A percentile compares a stretch with the other conserved stretches of the same genome.
These are phyloP conservation scores for Acanthosepion lycidas DNA, from an alignment of 2,888 invertebrate species.

Conservation along the genomic window DNA sequence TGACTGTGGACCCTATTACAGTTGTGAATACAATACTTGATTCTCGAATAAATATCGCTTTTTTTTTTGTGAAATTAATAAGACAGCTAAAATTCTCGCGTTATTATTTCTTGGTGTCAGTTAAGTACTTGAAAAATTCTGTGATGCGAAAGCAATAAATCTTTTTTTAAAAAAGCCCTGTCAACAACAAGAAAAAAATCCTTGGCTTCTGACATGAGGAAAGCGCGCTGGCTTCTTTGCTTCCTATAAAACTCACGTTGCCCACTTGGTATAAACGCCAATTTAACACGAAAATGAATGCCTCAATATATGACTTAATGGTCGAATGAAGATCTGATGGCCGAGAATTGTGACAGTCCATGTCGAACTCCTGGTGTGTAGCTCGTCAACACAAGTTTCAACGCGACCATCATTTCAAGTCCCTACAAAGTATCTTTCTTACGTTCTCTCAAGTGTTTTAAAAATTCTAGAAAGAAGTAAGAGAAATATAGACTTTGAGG, in stretches of 20 bases:
- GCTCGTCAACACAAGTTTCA: not conserved
- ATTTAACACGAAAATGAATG: not conserved
- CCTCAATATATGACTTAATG: not conserved
- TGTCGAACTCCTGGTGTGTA: not conserved
- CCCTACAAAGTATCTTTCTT: not conserved
- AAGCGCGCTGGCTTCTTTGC: not conserved
- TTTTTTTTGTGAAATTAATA: too few relatives aligned
- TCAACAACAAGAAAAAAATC: not conserved
- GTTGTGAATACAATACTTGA: too few relatives aligned
- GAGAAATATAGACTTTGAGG: not conserved
- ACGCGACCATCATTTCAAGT: not conserved
- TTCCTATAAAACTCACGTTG: not conserved
- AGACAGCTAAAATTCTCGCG: too few relatives aligned
- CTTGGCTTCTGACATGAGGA: not conserved
- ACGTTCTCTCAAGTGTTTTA: not conserved
- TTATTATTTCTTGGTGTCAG: not conserved
- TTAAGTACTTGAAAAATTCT: not conserved
- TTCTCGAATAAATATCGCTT: too few relatives aligned
- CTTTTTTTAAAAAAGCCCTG: not conserved
- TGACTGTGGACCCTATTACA: too few relatives aligned
- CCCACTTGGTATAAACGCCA: not conserved
- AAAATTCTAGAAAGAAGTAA: not conserved
- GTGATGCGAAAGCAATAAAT: not conserved
- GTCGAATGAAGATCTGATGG: not conserved
- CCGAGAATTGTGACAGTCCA: not conserved